phyloP scores from a whole-genome alignment of 1,140 invertebrate species.

The Onthophagus taurus region DNA sequence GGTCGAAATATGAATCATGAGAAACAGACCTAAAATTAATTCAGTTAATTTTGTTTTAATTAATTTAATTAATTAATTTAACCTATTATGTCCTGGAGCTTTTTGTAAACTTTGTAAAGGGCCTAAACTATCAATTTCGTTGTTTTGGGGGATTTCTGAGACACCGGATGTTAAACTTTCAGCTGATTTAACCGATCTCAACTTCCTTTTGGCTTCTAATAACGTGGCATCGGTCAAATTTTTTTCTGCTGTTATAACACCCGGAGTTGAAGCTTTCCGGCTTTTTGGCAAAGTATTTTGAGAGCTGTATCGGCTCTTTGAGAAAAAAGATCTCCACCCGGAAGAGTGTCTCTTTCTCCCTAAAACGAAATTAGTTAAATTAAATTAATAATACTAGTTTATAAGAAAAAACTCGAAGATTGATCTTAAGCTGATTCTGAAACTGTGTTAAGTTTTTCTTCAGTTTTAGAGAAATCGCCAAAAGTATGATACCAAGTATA shows the following conservation, averaged over 20 bases:
- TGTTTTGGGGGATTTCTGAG: conserved; percentile 36
- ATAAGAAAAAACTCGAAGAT: not conserved
- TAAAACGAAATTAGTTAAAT: not conserved
- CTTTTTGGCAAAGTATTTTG: conserved; percentile 24
- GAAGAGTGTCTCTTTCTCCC: conserved; percentile 59
- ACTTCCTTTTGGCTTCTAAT: conserved; percentile 39
- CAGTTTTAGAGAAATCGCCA: too few species aligned
- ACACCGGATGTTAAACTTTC: conserved; percentile 52
- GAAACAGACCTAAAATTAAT: conserved; percentile 59
- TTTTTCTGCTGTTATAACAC: conserved; percentile 15
- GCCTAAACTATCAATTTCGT: conserved; percentile 35
- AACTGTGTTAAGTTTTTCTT: too few species aligned
- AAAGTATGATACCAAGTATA: too few species aligned
- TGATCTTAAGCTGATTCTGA: too few species aligned
- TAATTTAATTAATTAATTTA: too few species aligned
- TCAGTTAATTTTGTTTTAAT: too few species aligned
- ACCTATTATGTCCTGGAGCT: conserved; percentile 45
- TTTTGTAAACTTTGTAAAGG: conserved; percentile 39
- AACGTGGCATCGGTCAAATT: conserved; percentile 35
- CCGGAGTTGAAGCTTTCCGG: conserved; percentile 31
- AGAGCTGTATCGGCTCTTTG: conserved; percentile 38
- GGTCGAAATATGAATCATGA: conserved; percentile 89
- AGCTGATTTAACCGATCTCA: conserved; percentile 60
- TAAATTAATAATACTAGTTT: not conserved
- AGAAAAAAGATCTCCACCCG: conserved; percentile 73